phyloP scores from a whole-genome alignment of 2,888 invertebrate genomes.

The Lottia scabra region DNA sequence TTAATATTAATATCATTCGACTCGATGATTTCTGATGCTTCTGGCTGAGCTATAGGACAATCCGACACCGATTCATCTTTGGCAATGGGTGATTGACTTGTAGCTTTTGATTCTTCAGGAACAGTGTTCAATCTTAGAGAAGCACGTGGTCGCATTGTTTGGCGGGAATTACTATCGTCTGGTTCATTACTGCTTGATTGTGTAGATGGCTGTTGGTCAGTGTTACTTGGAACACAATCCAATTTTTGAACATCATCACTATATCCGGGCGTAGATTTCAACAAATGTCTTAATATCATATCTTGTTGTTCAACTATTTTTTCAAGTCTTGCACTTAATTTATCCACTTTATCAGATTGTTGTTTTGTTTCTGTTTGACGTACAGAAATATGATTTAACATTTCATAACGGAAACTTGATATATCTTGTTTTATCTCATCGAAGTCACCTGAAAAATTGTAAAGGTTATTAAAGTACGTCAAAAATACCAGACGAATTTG shows the following conservation, averaged over 20 bases:
- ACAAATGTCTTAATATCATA: constrained; percentile 9
- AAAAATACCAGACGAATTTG: too few relatives aligned
- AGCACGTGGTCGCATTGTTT: background rate
- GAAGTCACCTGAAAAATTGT: constrained; percentile 38
- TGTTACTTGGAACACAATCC: background rate
- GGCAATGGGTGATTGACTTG: background rate
- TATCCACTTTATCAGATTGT: constrained; percentile 33
- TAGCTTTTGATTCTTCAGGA: background rate
- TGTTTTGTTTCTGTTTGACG: constrained; percentile 37
- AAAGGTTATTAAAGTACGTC: too few relatives aligned
- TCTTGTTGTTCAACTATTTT: constrained; percentile 23
- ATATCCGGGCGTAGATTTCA: background rate
- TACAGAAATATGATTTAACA: constrained; percentile 53
- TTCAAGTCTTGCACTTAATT: constrained; percentile 27
- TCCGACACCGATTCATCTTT: background rate
- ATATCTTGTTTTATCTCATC: constrained; percentile 64
- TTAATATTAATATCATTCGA: background rate
- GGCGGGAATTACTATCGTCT: background rate
- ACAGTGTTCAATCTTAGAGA: background rate
- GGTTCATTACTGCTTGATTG: background rate
- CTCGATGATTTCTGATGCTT: constrained; percentile 1
- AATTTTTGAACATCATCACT: background rate
- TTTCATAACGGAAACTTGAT: constrained; percentile 61
- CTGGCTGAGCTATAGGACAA: background rate
- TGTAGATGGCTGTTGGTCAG: background rate